Percentiles rank a stretch among this genome's conserved stretches.
Evolutionary conservation across 2,888 invertebrate genomes (phyloP).

Genomic region (Lordiphosa fenestrarum): DNA sequence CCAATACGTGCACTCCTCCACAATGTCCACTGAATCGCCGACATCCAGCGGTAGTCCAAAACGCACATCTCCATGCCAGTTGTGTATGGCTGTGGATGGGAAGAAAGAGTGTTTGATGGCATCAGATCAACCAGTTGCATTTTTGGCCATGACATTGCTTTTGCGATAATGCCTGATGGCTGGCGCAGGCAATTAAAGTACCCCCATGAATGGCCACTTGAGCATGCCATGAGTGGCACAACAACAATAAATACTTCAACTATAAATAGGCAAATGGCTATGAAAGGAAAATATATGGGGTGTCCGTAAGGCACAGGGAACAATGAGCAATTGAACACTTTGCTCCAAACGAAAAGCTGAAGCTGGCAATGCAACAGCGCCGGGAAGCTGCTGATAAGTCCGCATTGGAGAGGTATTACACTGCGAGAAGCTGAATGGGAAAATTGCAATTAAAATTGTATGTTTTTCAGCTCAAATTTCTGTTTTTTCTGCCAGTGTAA

Average conservation of each 20-base stretch:
- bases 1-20: conserved; percentile 93
- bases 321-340: conserved; percentile 51
- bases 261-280: conserved; percentile 73
- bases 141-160: conserved; percentile 60
- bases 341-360: conserved; percentile 28
- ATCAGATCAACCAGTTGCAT: conserved; percentile 55
- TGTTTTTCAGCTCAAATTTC: not conserved
- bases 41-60: conserved; percentile 92
- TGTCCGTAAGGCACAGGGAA: conserved; percentile 20
- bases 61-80: conserved; percentile 91
- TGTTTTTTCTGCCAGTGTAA: conserved; percentile 27
- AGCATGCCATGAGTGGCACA: conserved; percentile 66
- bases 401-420: conserved; percentile 11
- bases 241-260: conserved; percentile 75
- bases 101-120: conserved; percentile 15
- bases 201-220: conserved; percentile 68
- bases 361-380: conserved; percentile 9
- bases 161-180: conserved; percentile 21
- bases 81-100: conserved; percentile 87
- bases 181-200: conserved; percentile 62
- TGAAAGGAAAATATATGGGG: conserved; percentile 54
- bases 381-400: conserved; percentile 41
- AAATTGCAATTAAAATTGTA: not conserved
- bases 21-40: conserved; percentile 94
- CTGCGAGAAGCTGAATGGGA: not conserved